Conservation (phyloP, 1,140 invertebrate species). For the Hycleus phaleratus region DNA sequence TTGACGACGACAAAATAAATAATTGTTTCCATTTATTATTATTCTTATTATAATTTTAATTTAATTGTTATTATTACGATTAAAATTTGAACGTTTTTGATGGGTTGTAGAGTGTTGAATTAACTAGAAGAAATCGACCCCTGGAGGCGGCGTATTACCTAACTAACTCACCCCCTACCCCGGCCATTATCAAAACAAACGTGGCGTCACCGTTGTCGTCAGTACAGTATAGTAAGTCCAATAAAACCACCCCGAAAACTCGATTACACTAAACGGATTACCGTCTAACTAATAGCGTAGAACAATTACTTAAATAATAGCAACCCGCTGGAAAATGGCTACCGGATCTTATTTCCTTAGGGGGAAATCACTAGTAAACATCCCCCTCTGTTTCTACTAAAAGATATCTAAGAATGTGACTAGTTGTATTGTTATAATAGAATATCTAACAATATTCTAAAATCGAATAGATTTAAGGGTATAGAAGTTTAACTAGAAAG, state of each 20-base stretch:
- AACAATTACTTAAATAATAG: slow-evolving; percentile 39
- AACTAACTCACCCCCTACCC: no score
- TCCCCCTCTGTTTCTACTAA: slow-evolving; percentile 8
- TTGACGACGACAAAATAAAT: no score
- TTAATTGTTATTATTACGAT: no score
- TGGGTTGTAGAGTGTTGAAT: no score
- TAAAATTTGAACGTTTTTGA: no score
- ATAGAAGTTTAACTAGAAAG: slow-evolving; percentile 26
- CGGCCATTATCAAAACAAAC: no score
- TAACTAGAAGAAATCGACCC: no score
- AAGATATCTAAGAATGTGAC: slow-evolving; percentile 17
- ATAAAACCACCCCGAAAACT: slow-evolving; percentile 24
- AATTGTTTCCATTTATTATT: no score
- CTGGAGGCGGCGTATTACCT: no score
- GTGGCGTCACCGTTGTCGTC: background rate
- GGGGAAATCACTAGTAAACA: slow-evolving; percentile 33
- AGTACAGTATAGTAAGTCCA: slow-evolving; percentile 16
- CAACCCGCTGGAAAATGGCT: slow-evolving; percentile 34
- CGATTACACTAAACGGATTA: slow-evolving; percentile 37
- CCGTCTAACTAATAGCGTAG: slow-evolving; percentile 33
- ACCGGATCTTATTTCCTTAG: slow-evolving; percentile 37
- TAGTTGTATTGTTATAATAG: background rate
- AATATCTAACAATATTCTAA: slow-evolving; percentile 10
- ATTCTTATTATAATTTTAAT: no score
- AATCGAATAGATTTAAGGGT: no score